Percentiles rank a stretch among this genome's conserved stretches.
phyloP scores from a whole-genome alignment of 2,888 invertebrate species.

The Drosophila phalerata region DNA sequence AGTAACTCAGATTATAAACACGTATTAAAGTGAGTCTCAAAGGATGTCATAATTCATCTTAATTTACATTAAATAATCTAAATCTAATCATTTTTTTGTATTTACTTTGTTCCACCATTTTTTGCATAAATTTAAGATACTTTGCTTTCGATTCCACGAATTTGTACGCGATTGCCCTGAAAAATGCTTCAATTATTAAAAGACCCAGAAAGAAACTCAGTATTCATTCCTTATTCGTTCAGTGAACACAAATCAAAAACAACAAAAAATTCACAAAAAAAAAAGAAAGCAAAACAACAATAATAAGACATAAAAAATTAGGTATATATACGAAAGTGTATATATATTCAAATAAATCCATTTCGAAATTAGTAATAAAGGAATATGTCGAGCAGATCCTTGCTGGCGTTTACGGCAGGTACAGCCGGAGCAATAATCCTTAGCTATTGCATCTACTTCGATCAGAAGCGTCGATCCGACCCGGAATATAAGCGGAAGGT shows the following conservation, averaged over 20 bases:
- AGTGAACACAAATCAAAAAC: not conserved
- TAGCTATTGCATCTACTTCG: conserved; percentile 54
- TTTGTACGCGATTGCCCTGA: conserved; percentile 18
- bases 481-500: conserved; percentile 48
- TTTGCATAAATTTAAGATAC: not conserved
- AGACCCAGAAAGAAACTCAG: not conserved
- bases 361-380: not conserved
- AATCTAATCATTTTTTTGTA: not conserved
- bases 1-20: too few relatives aligned
- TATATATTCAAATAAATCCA: not conserved
- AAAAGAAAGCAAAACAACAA: not conserved
- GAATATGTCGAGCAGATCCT: conserved; percentile 9
- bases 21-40: not conserved
- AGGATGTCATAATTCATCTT: not conserved
- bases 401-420: conserved; percentile 20
- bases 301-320: not conserved
- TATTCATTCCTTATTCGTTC: not conserved
- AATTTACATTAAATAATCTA: not conserved
- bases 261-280: not conserved
- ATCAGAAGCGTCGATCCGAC: conserved; percentile 49
- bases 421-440: conserved; percentile 32
- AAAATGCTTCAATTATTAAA: not conserved
- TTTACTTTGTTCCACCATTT: not conserved
- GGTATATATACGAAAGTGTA: not conserved
- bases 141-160: not conserved